Evolutionary conservation across 2,888 invertebrate species (phyloP), one percentile per base, ranked within the genome.

Genomic region (Tipula lateralis): DNA sequence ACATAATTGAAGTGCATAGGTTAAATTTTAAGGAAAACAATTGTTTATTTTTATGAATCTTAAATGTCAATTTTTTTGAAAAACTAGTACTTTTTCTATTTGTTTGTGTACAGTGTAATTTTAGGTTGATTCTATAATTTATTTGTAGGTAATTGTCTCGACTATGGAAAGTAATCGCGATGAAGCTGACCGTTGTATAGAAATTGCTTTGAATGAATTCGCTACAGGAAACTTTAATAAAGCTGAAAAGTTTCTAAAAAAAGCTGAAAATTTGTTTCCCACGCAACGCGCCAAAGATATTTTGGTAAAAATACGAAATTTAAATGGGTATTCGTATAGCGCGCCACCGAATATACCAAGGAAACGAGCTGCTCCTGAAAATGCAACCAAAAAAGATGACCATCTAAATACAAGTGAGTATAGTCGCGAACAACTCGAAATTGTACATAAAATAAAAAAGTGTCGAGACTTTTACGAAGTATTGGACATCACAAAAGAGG

Each of bases 391-490:
- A 34, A 84, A 85, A 0, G 87, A 90, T 6, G 16, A 84, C 2
- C 89, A 89, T 87, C 87, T 89, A 84, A 85, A 88, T 36, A 87
- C 88, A 32, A 86, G 88, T 36, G 95, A 95, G 85, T 97, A 94
- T 88, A 94, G 94, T 0, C 88, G 91, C 81, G 96, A 96, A 13
- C 96, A 97, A 89, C 87, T 94, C 24, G 94, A 94, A 84, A 93
- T 95, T 5, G 93, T 93, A 13, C 93, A 92, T 88, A 92, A 88
- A 87, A 88, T 90, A 5, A 87, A 89, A 84, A 88, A 92, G 86
- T 95, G 94, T 88, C 95, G 95, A 88, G 94, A 94, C 89, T 95
- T 94, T 88, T 96, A 96, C 90, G 95, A 96, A 90, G 94, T 96
- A 87, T 90, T 96, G 85, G 92, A 92, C 4, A 92, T 95, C 4